Percentiles rank a stretch among this genome's conserved stretches.
Conservation (phyloP, 2,888 invertebrate genomes). For the Artemia sinica region DNA sequence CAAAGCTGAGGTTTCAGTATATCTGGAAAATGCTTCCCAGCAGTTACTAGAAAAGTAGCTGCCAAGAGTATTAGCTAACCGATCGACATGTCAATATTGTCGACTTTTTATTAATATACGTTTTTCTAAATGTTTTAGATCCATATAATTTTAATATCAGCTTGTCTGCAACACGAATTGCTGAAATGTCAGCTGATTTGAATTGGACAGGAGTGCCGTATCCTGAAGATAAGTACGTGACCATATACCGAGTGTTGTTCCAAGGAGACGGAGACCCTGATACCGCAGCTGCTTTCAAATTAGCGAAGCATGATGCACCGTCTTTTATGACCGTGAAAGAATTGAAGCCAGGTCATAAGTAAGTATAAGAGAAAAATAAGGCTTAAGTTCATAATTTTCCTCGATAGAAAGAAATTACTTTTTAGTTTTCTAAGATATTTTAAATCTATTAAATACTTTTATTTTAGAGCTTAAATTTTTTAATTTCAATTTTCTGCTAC, state of each 20-base stretch:
- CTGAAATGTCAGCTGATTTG: constrained; percentile 56
- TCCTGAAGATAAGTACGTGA: constrained; percentile 73
- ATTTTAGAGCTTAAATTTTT: no score
- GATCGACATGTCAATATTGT: no score
- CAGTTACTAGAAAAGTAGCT: no score
- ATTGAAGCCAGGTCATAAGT: constrained; percentile 51
- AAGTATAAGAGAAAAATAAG: constrained; percentile 20
- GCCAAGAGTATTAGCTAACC: no score
- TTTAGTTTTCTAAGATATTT: neutral
- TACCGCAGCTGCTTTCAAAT: constrained; percentile 48
- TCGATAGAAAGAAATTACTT: constrained; percentile 7
- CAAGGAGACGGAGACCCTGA: constrained; percentile 57
- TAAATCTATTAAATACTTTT: constrained; percentile 14
- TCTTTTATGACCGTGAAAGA: constrained; percentile 47
- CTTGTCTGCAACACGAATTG: constrained; percentile 55
- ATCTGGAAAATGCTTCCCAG: no score
- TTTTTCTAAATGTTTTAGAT: constrained; percentile 35
- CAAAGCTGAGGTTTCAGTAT: no score
- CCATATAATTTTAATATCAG: constrained; percentile 64
- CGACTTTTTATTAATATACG: no score
- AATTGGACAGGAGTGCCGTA: constrained; percentile 68
- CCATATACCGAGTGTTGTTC: constrained; percentile 69
- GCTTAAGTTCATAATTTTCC: neutral
- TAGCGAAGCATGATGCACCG: constrained; percentile 51
- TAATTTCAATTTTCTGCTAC: neutral